These are phyloP conservation scores for Pediacus dermestoides DNA, from an alignment of 2,888 invertebrate species.

Conservation along the genomic window DNA sequence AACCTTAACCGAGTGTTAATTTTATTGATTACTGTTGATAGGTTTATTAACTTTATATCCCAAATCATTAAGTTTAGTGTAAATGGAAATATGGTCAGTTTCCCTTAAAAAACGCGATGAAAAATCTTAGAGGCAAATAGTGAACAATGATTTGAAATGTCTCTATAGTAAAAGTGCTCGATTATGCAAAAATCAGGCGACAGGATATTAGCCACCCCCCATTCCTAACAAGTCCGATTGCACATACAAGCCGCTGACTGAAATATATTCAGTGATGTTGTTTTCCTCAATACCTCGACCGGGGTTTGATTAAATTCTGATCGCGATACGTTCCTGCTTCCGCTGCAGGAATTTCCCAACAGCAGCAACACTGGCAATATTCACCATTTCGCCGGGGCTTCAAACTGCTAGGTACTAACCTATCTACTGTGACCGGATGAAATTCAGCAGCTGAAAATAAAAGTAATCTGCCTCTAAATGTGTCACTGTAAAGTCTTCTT, in stretches of 20 bases:
- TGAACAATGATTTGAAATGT: too few relatives aligned
- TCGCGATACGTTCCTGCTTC: slow-evolving; percentile 35
- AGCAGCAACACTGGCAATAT: slow-evolving; percentile 30
- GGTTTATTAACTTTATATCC: too few relatives aligned
- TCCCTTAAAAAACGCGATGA: too few relatives aligned
- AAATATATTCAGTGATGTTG: slow-evolving; percentile 38
- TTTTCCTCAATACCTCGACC: slow-evolving; percentile 42
- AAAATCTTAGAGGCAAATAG: too few relatives aligned
- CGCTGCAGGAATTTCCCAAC: slow-evolving; percentile 14
- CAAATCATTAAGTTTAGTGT: too few relatives aligned
- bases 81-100: too few relatives aligned
- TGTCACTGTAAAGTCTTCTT: slow-evolving; percentile 53
- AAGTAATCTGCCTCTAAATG: slow-evolving; percentile 52
- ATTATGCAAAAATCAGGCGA: slow-evolving; percentile 36
- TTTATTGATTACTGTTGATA: too few relatives aligned
- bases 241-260: slow-evolving; percentile 27
- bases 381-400: slow-evolving; percentile 35
- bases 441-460: slow-evolving; percentile 42
- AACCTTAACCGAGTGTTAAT: too few relatives aligned
- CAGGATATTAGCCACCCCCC: slow-evolving; percentile 38
- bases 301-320: slow-evolving; percentile 50
- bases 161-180: too few relatives aligned
- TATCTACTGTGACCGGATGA: slow-evolving; percentile 23
- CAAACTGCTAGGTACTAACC: slow-evolving; percentile 25
- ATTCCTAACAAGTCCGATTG: slow-evolving; percentile 42